Base-by-base conservation (phyloP, 1,140 invertebrate species). In the Hesperophylax magnus region DNA sequence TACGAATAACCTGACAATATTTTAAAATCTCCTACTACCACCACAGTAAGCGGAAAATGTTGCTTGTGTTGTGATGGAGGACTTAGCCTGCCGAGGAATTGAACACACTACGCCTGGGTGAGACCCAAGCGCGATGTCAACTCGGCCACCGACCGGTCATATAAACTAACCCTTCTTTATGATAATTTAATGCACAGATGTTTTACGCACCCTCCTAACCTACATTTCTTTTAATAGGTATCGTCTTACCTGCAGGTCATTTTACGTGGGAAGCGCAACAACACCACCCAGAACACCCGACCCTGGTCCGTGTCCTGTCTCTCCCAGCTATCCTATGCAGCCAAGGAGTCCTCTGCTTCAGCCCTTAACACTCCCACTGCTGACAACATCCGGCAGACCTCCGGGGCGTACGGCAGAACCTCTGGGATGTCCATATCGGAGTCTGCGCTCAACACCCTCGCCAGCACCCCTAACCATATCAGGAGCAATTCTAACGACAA, bases 301-400 rank as follows among this genome's bases (percentile, higher is more conserved):
- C 96, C 95, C 1, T 96, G 95, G 95, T 96, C 95, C 78, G 95
- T 97, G 9, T 95, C 95, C 8, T 96, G 95, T 81, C 90, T 96
- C 14, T 94, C 94, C 24, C 94, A 95, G 86, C 88, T 95, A 80
- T 90, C 88, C 75, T 88, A 89, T 31, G 86, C 86, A 3, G 85
- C 86, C 20, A 85, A 88, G 65, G 83, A 81, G 27, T 86, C 87
- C 0, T 80, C 79, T 31, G 58, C 71, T 8, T 80, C 83, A 11
- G 81, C 74, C 20, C 34, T 84, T 17, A 82, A 82, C 77, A 84
- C 83, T 0, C 83, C 83, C 17, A 82, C 79, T 15, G 58, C 67
- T 1, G 83, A 82, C 61, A 34, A 15, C 14, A 63, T 77, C 52
- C 58, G 78, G 22, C 11, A 58, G 6, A 47, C 53, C 17, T n/a